Base-by-base conservation (phyloP, 2,888 invertebrate species). In the Calliopum simillimum region DNA sequence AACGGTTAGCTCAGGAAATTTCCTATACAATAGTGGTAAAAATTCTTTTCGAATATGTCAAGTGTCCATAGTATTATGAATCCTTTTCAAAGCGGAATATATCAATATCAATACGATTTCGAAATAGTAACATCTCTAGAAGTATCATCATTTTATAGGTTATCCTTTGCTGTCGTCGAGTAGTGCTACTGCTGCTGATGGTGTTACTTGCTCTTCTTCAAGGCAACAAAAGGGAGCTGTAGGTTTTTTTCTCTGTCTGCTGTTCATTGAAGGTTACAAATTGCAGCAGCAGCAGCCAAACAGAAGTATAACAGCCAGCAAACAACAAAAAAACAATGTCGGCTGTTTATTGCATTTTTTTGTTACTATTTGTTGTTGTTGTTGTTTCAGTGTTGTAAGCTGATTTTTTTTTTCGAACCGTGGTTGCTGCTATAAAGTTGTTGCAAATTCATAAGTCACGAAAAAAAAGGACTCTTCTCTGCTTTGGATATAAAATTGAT, bases 261-360 rank as follows among this genome's bases (percentile, higher is more conserved):
- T 55, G 55, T 65, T 65, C 46, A 46, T 46, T 53, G 66, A 67
- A 58, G 66, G 58, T 58, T 67, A 67, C 66, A 58, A 67, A 67
- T 67, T 67, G 66, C 58, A 58, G 47, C 46, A 43, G 25, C 21
- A 56, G 23, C 66, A 46, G 41, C 53, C 33, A 8, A 64, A n/a
- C 4, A 64, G 8, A n/a, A 64, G n/a, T n/a, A n/a, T 25, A 63
- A n/a, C 63, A 63, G 21, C 63, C n/a, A 23, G 33, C n/a, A 33
- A 5, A 41, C n/a, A 41, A 33, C 13, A 33, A n/a, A 56, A 2
- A 2, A 33, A 49, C 62, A 63, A 56, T 49, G 47, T 25, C 41
- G 25, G 51, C 53, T 64, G 43, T 51, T 64, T 51, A 51, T 63
- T 64, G 43, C 53, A 53, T 43, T 51, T 21, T 33, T n/a, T 49